A percentile compares a stretch with the other conserved stretches of the same genome.
These are phyloP conservation scores for Argya squamiceps DNA, from an alignment of 2,797 vertebrate species.

Conservation along the genomic window DNA sequence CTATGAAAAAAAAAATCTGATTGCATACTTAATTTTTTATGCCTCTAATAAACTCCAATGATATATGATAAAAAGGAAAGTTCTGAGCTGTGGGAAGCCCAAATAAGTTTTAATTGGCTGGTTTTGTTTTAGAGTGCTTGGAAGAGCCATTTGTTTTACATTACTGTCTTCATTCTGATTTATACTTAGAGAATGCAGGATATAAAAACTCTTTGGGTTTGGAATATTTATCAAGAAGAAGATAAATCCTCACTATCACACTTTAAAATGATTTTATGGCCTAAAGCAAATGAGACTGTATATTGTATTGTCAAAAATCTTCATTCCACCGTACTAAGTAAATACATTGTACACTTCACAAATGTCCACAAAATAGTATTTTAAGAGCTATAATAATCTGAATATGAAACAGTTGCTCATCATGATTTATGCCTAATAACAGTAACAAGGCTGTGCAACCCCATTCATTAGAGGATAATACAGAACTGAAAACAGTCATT, in stretches of 20 bases:
- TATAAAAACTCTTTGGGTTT: neutral
- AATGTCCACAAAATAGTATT: neutral
- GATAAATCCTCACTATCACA: neutral
- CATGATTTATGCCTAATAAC: neutral
- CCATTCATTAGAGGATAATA: neutral
- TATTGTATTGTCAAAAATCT: neutral
- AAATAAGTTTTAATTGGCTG: neutral
- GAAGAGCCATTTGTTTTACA: neutral
- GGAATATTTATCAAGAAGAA: slow-evolving; percentile 6
- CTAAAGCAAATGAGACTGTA: neutral
- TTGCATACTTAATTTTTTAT: neutral
- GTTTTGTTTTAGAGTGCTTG: neutral
- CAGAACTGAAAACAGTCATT: slow-evolving; percentile 39
- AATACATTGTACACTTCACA: neutral
- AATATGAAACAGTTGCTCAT: neutral
- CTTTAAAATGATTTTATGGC: neutral
- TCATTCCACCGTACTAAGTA: neutral
- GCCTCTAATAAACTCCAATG: neutral
- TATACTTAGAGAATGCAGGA: neutral
- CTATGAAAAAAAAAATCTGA: neutral
- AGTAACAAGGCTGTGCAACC: neutral
- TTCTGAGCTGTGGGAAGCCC: neutral
- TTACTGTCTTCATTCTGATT: neutral
- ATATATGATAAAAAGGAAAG: neutral
- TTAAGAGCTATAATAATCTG: neutral